phyloP scores from a whole-genome alignment of 2,888 invertebrate species.

The Bruchidius siliquastri region DNA sequence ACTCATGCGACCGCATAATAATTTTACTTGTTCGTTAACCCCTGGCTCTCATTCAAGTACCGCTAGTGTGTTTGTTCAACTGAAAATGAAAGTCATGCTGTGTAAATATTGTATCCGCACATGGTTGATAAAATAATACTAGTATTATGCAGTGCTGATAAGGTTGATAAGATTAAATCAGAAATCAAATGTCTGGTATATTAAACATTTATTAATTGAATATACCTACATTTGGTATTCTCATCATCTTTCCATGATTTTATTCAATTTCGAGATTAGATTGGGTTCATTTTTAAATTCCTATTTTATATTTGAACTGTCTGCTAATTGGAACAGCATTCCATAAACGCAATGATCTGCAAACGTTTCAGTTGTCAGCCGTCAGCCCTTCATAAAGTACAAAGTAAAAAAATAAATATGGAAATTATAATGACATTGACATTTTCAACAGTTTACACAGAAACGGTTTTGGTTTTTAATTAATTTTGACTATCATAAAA shows the following conservation, averaged over 20 bases:
- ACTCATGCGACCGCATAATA: neutral
- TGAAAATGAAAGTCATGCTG: neutral
- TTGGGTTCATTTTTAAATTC: too few species aligned
- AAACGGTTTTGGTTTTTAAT: too few species aligned
- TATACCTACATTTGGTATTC: neutral
- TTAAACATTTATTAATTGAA: neutral
- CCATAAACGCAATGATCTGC: too few species aligned
- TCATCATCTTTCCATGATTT: neutral
- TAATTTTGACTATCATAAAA: too few species aligned
- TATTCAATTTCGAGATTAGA: too few species aligned
- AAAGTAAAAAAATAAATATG: too few species aligned
- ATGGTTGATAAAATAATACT: neutral
- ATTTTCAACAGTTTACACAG: too few species aligned
- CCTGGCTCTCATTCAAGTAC: neutral
- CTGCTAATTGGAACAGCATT: too few species aligned
- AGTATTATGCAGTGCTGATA: neutral
- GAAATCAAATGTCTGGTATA: neutral
- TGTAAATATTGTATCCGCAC: neutral
- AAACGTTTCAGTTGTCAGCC: too few species aligned
- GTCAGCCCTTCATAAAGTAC: too few species aligned
- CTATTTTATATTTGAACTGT: too few species aligned
- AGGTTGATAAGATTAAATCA: neutral
- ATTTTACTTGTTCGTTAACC: neutral
- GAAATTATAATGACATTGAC: too few species aligned
- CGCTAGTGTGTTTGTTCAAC: neutral